These are phyloP conservation scores for Xestia xanthographa DNA, from an alignment of 2,888 invertebrate genomes.

Conservation along the genomic window DNA sequence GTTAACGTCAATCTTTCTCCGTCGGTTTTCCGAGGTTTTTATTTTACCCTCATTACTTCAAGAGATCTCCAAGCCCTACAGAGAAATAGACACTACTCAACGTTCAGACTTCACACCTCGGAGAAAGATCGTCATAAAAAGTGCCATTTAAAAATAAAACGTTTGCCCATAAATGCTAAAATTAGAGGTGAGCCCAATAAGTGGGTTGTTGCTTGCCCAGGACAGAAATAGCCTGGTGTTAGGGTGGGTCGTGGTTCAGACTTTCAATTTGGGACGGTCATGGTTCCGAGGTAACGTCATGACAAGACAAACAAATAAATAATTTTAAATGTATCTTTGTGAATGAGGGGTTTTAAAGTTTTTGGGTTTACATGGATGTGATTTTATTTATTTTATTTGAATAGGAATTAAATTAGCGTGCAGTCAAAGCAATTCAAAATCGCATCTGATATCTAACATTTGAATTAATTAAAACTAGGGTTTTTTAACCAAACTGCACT, in stretches of 20 bases:
- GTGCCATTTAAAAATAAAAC: slow-evolving; percentile 56
- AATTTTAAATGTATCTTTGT: slow-evolving; percentile 23
- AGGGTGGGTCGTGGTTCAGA: slow-evolving; percentile 74
- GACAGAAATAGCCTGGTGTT: slow-evolving; percentile 75
- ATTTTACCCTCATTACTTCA: slow-evolving; percentile 53
- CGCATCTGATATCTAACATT: neutral
- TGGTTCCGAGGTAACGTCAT: slow-evolving; percentile 39
- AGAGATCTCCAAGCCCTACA: slow-evolving; percentile 39
- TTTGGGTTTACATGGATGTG: neutral
- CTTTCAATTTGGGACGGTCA: slow-evolving; percentile 63
- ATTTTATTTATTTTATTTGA: neutral
- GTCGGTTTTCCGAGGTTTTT: neutral
- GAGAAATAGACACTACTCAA: slow-evolving; percentile 37
- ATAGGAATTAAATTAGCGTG: too few species aligned
- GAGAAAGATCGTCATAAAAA: slow-evolving; percentile 50
- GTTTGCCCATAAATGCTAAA: slow-evolving; percentile 60
- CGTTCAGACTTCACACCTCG: slow-evolving; percentile 49
- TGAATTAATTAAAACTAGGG: neutral
- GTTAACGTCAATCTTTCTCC: neutral
- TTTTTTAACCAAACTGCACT: neutral
- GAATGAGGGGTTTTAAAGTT: neutral
- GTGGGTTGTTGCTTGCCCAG: slow-evolving; percentile 68
- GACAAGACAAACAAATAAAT: slow-evolving; percentile 58
- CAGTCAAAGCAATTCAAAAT: neutral
- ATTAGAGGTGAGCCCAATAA: slow-evolving; percentile 68